Evolutionary conservation across 1,140 invertebrate genomes (phyloP).

Genomic region (Drosophila sproati): DNA sequence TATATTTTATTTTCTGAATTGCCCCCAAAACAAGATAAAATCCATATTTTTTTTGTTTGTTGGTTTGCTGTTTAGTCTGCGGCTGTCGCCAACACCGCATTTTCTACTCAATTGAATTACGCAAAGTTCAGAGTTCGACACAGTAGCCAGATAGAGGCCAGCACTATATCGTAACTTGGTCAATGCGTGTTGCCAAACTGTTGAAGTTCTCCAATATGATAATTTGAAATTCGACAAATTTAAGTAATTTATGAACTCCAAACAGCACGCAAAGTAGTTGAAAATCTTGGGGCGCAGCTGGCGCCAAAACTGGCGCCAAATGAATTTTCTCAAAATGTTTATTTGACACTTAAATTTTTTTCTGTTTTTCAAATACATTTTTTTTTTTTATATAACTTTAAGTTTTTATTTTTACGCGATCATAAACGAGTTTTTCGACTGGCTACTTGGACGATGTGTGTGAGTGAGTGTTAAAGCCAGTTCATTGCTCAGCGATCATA

Average conservation of each 20-base stretch:
- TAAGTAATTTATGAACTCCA: conserved; percentile 45
- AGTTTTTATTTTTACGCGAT: conserved; percentile 11
- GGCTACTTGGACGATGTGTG: conserved; percentile 6
- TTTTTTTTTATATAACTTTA: conserved; percentile 4
- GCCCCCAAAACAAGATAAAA: conserved; percentile 1
- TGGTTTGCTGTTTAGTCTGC: background rate
- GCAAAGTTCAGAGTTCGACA: conserved; percentile 58
- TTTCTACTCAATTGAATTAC: conserved; percentile 46
- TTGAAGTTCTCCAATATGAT: conserved; percentile 55
- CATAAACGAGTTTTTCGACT: conserved; percentile 33
- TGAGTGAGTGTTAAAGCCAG: conserved; percentile 54
- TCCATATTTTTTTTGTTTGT: background rate
- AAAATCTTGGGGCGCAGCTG: conserved; percentile 30
- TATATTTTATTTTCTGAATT: background rate
- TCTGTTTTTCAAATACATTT: background rate
- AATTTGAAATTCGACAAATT: conserved; percentile 53
- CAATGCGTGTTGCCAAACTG: conserved; percentile 24
- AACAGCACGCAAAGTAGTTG: conserved; percentile 12
- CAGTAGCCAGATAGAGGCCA: conserved; percentile 21
- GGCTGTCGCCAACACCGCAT: background rate
- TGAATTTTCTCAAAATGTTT: conserved; percentile 65
- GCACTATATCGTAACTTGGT: conserved; percentile 14
- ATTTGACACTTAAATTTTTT: conserved; percentile 47
- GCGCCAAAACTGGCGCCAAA: conserved; percentile 47
- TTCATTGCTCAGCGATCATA: conserved; percentile 49